Evolutionary conservation across 2,888 invertebrate genomes (phyloP).

Genomic region (Thereva unica): DNA sequence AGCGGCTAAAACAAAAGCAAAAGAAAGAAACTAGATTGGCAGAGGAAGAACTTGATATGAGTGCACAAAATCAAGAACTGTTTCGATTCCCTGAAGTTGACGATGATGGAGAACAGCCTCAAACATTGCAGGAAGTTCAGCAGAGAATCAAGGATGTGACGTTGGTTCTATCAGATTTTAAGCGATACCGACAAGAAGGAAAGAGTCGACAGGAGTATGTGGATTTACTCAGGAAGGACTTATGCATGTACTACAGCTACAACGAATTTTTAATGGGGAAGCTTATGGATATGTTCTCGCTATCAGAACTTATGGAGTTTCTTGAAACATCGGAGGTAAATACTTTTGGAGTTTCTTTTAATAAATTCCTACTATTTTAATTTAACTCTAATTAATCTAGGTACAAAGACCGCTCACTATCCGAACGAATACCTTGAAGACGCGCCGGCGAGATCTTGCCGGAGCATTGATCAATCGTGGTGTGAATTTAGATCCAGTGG

Average conservation of each 20-base stretch:
- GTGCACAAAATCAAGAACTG: slow-evolving; percentile 74
- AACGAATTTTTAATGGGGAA: slow-evolving; percentile 94
- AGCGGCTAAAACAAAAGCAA: slow-evolving; percentile 74
- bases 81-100: slow-evolving; percentile 80
- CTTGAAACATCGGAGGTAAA: slow-evolving; percentile 91
- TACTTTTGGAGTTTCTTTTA: neutral
- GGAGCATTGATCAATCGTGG: slow-evolving; percentile 94
- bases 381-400: slow-evolving; percentile 42
- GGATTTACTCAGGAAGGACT: slow-evolving; percentile 76
- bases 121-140: slow-evolving; percentile 80
- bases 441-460: slow-evolving; percentile 87
- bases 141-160: slow-evolving; percentile 87
- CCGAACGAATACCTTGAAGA: slow-evolving; percentile 93
- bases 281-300: slow-evolving; percentile 85
- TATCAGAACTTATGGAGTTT: slow-evolving; percentile 87
- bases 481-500: slow-evolving; percentile 96
- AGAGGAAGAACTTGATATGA: slow-evolving; percentile 81
- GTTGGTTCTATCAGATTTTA: slow-evolving; percentile 79
- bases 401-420: slow-evolving; percentile 89
- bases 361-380: neutral
- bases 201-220: slow-evolving; percentile 82
- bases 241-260: slow-evolving; percentile 95
- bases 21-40: slow-evolving; percentile 71
- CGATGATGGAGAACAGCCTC: slow-evolving; percentile 71
- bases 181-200: slow-evolving; percentile 66